A percentile compares a stretch with the other conserved stretches of the same genome.
phyloP scores from a whole-genome alignment of 2,113 vertebrate genomes.

The Chaetops frenatus region DNA sequence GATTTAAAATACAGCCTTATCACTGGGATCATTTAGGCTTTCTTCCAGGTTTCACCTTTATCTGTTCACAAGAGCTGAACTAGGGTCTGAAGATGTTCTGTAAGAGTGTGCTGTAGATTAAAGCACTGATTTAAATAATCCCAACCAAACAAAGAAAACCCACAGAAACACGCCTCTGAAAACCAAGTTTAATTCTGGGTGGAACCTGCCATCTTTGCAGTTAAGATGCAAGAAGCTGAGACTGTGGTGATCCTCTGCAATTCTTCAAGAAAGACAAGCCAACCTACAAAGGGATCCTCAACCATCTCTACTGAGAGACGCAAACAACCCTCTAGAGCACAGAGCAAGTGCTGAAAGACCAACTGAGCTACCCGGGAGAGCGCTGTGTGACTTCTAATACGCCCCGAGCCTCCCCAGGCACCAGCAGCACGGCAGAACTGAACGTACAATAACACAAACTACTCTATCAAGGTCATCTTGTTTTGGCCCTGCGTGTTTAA shows the following conservation, averaged over 20 bases:
- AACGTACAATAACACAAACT: neutral
- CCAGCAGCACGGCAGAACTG: neutral
- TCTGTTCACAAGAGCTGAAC: neutral
- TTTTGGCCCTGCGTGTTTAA: neutral
- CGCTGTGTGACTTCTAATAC: neutral
- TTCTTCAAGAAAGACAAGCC: neutral
- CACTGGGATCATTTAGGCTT: neutral
- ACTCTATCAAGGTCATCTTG: constrained; percentile 18
- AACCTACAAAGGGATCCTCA: neutral
- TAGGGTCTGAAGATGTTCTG: neutral
- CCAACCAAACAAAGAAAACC: neutral
- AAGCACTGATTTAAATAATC: neutral
- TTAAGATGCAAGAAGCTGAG: neutral
- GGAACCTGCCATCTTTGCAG: neutral
- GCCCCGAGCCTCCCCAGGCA: neutral
- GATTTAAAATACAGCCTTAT: neutral
- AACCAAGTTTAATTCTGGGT: neutral
- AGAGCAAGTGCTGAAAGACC: rapidly evolving
- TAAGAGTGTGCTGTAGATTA: neutral
- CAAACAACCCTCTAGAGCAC: neutral
- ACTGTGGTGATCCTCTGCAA: neutral
- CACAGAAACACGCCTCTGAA: neutral
- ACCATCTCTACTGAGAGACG: neutral
- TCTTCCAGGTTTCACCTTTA: neutral
- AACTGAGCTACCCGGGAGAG: neutral